Percentiles rank a stretch among this genome's conserved stretches.
phyloP scores from a whole-genome alignment of 2,113 vertebrate species.

The Phalacrocorax carbo region DNA sequence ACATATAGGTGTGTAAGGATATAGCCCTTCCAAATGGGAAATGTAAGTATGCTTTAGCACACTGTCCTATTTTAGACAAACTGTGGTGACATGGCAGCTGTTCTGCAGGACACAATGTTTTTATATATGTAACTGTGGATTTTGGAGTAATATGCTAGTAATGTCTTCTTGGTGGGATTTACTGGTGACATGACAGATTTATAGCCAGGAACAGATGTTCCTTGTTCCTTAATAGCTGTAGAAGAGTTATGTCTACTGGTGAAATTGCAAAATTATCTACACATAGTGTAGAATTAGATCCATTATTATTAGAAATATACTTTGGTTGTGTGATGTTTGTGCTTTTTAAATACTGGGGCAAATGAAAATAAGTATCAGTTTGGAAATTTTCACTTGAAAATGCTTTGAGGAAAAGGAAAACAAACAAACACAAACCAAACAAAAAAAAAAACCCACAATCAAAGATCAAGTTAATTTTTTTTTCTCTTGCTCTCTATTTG shows the following conservation, averaged over 20 bases:
- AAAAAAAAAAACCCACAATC: background rate
- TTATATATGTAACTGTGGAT: slow-evolving; percentile 5
- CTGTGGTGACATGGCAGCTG: background rate
- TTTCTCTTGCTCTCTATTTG: background rate
- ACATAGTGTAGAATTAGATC: background rate
- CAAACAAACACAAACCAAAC: too few relatives aligned
- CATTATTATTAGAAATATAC: slow-evolving; percentile 8
- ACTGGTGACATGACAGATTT: slow-evolving; percentile 51
- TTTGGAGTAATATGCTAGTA: slow-evolving; percentile 28
- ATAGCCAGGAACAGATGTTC: slow-evolving; percentile 61
- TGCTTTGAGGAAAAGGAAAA: background rate
- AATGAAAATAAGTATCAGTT: background rate
- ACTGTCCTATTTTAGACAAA: background rate
- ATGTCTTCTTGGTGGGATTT: slow-evolving; percentile 45
- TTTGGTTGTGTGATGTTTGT: background rate
- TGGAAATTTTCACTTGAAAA: background rate
- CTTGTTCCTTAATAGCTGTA: slow-evolving; percentile 26
- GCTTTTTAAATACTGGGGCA: background rate
- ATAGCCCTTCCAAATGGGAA: background rate
- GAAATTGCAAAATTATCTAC: slow-evolving; percentile 48
- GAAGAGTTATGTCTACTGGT: background rate
- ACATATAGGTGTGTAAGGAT: background rate
- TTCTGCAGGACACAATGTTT: slow-evolving; percentile 9
- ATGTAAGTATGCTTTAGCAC: background rate
- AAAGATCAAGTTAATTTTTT: background rate